These are phyloP conservation scores for Excalfactoria chinensis DNA, from an alignment of 2,113 vertebrate genomes.

Conservation along the genomic window DNA sequence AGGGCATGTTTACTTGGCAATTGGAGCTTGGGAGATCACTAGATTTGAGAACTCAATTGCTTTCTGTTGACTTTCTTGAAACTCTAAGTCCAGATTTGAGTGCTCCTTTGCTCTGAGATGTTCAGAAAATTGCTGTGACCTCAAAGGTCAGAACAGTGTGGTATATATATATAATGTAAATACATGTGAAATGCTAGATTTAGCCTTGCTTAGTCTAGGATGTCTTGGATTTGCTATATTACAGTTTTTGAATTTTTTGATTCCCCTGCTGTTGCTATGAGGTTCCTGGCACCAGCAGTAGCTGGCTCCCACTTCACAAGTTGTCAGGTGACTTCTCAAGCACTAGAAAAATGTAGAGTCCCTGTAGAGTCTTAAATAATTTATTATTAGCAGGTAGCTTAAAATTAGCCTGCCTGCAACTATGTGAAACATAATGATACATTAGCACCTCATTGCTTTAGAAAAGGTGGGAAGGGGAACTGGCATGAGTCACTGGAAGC, in stretches of 20 bases:
- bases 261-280: accelerated
- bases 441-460: not conserved
- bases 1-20: not conserved
- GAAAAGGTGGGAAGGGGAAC: no score
- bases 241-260: not conserved
- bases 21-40: not conserved
- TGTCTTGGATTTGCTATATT: not conserved
- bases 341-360: not conserved
- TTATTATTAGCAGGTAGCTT: not conserved
- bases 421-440: not conserved
- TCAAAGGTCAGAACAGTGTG: not conserved
- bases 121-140: not conserved
- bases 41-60: not conserved
- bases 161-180: not conserved
- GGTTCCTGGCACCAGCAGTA: not conserved
- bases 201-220: not conserved
- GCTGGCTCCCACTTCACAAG: not conserved
- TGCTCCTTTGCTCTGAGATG: not conserved
- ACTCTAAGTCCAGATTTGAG: not conserved
- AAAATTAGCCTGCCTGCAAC: not conserved
- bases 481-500: not conserved
- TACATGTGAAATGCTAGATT: not conserved
- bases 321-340: not conserved
- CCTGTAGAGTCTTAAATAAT: not conserved
- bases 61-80: conserved; percentile 29